Evolutionary conservation across 2,113 vertebrate genomes (phyloP), one percentile per base, ranked within the genome.

Genomic region (Anser brachyrhynchus): DNA sequence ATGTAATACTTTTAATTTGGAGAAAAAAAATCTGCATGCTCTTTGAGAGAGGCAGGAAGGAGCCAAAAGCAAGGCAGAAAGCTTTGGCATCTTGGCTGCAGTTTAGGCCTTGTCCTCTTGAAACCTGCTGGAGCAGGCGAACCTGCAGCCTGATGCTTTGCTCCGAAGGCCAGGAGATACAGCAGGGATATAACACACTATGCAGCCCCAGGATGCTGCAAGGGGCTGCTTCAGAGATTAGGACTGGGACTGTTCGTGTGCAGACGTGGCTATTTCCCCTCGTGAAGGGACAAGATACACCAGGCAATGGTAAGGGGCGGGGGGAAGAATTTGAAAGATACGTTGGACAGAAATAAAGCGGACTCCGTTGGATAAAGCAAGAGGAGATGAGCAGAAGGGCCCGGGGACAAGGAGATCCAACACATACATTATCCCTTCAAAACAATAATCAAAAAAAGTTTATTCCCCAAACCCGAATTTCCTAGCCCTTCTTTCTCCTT

Each of bases 1-100:
- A 89, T 86, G 87, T 72, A 94, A 90, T 83, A 92, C 93, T 95
- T 96, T 91, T 91, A 91, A 89, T 96, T 88, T 67, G 58, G 7
- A 43, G 70, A 7, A 43, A 69, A 49, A 67, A 22, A 44, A n/a
- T 28, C 46, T 11, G 19, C n/a, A 19, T 4, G 10, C 55, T 87
- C 58, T 84, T 88, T 74, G 72, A 83, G 70, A 88, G 77, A 76
- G 46, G 58, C 76, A 46, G 67, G 78, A 96, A 92, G 46, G 58
- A 87, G 87, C 93, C 73, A 90, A 90, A 86, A 85, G 61, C 0
- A 0, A 92, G 87, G 82, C 82, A 96, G 78, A 81, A 91, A 95
- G 69, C 89, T 85, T 55, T 70, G 87, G 81, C 73, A 80, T 33
- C 51, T 43, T 90, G 93, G 77, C 84, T 86, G 43, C 11, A 17